phyloP scores from a whole-genome alignment of 2,888 invertebrate genomes.

The Automeris io region DNA sequence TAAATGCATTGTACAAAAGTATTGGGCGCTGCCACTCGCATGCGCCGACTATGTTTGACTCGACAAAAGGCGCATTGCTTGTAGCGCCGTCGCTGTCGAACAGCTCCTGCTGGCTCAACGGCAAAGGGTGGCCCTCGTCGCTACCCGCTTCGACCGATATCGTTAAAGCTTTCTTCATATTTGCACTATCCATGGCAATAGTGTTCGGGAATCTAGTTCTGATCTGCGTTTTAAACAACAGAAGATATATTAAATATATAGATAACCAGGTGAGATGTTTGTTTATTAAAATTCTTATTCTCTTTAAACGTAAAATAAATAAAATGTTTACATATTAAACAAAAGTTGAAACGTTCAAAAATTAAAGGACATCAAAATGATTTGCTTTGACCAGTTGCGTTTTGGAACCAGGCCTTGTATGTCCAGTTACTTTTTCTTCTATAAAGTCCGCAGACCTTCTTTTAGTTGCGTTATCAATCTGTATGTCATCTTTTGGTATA shows the following conservation, averaged over 20 bases:
- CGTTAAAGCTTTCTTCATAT: constrained; percentile 85
- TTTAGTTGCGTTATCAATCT: too few relatives aligned
- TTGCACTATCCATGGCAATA: constrained; percentile 86
- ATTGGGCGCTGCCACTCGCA: constrained; percentile 58
- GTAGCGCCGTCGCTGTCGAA: constrained; percentile 88
- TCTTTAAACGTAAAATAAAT: too few relatives aligned
- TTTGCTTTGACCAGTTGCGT: too few relatives aligned
- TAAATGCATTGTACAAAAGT: constrained; percentile 71
- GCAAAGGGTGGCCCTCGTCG: constrained; percentile 79
- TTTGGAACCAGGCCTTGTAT: too few relatives aligned
- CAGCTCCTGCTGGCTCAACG: constrained; percentile 87
- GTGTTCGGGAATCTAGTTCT: constrained; percentile 87
- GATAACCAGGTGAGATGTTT: constrained; percentile 90
- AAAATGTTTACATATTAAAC: too few relatives aligned
- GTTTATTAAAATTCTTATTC: too few relatives aligned
- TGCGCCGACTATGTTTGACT: constrained; percentile 79
- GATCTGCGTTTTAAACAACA: constrained; percentile 89
- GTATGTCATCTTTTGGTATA: too few relatives aligned
- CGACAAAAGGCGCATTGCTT: constrained; percentile 82
- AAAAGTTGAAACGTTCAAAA: too few relatives aligned
- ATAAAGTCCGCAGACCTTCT: too few relatives aligned
- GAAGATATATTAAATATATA: constrained; percentile 89
- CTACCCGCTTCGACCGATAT: constrained; percentile 83
- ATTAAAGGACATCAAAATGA: too few relatives aligned
- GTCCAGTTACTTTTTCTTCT: too few relatives aligned